Percentiles rank a stretch among this genome's conserved stretches.
phyloP scores from a whole-genome alignment of 2,113 vertebrate genomes.

The Hystrix brachyura region DNA sequence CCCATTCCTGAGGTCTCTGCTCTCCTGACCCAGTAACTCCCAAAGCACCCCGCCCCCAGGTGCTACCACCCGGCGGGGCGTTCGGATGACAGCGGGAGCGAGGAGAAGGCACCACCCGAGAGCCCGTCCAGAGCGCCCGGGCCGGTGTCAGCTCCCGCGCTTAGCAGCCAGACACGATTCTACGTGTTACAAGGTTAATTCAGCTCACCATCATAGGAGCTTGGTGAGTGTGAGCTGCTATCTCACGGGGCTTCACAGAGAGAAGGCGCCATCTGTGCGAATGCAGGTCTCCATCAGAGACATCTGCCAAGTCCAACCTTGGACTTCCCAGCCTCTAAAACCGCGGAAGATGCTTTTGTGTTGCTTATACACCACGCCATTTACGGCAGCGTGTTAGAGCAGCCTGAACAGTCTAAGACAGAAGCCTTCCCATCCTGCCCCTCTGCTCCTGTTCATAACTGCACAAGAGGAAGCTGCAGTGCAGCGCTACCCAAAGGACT shows the following conservation, averaged over 20 bases:
- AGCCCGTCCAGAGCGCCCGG: not conserved
- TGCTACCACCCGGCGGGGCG: too few species aligned
- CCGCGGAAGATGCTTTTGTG: not conserved
- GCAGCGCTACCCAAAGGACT: not conserved
- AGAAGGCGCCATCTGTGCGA: not conserved
- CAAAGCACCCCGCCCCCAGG: not conserved
- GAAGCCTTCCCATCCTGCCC: not conserved
- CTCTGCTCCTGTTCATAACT: not conserved
- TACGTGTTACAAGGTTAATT: not conserved
- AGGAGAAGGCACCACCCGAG: not conserved
- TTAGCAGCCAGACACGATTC: not conserved
- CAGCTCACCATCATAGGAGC: not conserved
- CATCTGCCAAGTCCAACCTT: not conserved
- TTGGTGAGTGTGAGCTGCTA: not conserved
- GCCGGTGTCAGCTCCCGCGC: not conserved
- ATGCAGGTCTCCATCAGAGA: not conserved
- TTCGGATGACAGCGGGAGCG: not conserved
- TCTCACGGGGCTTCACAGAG: not conserved
- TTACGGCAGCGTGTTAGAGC: not conserved
- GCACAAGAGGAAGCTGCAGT: not conserved
- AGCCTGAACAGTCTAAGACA: not conserved
- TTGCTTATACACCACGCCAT: too few species aligned
- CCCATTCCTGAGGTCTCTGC: not conserved
- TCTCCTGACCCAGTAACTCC: not conserved
- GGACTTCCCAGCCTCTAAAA: not conserved